phyloP scores from a whole-genome alignment of 2,888 invertebrate species.

The Vanessa cardui region DNA sequence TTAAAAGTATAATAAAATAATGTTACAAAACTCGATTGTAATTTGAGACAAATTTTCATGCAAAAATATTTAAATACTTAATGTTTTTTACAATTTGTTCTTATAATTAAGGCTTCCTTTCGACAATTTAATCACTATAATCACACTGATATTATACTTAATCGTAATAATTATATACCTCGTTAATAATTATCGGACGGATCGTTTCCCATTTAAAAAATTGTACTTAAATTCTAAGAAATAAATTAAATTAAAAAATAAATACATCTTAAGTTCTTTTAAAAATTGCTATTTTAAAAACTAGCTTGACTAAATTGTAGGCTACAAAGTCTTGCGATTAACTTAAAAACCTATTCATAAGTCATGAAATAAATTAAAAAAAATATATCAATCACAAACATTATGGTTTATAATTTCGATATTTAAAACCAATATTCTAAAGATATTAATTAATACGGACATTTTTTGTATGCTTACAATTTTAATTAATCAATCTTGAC shows the following conservation, averaged over 20 bases:
- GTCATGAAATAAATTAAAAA: conserved; percentile 4
- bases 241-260: conserved; percentile 25
- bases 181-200: conserved; percentile 13
- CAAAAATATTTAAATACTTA: background rate
- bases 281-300: too few species aligned
- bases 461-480: too few species aligned
- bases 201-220: conserved; percentile 11
- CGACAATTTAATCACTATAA: background rate
- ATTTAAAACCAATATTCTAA: too few species aligned
- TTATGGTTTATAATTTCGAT: too few species aligned
- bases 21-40: too few species aligned
- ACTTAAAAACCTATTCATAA: background rate
- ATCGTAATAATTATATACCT: background rate
- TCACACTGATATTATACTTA: too few species aligned
- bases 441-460: too few species aligned
- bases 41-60: conserved; percentile 1
- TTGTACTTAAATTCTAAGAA: conserved; percentile 20
- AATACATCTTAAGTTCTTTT: too few species aligned
- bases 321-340: conserved; percentile 14
- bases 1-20: too few species aligned
- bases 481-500: too few species aligned
- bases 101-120: conserved; percentile 6
- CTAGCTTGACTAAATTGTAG: conserved; percentile 22
- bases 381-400: too few species aligned
- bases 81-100: background rate